Evolutionary conservation across 2,888 invertebrate species (phyloP), one percentile per base, ranked within the genome.

Genomic region (Cacoxenus indagator): DNA sequence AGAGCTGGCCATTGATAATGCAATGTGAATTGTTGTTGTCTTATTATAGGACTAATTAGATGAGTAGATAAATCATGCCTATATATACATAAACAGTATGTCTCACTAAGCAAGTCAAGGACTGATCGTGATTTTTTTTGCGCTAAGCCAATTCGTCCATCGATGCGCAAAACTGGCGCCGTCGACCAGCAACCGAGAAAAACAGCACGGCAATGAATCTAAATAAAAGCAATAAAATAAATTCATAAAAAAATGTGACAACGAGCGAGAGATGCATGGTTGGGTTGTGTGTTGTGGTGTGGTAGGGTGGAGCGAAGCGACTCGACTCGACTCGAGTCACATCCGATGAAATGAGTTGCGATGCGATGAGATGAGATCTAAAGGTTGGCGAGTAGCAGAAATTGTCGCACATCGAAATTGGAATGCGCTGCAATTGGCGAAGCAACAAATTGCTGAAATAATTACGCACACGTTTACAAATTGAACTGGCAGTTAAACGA

Each of bases 371-470:
- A 31, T 66, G 29, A 26, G 24, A 26, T 9, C 26, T n/a, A n/a
- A n/a, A n/a, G n/a, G 54, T 24, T 55, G 22, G 55, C 48, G 37
- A 2, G 17, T 48, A 17, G 48, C 8, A 48, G n/a, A 24, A 8
- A 19, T 14, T 43, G 31, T 43, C 59, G 24, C 24, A 9, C 19
- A 51, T 22, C 19, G 51, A 37, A 37, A 5, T n/a, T 71, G 79
- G 83, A 83, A 84, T 84, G 75, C 79, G 73, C 74, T 79, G 83
- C 85, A 84, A 85, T 85, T 85, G 85, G 84, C 84, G 75, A 75
- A 73, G 71, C 83, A 78, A 84, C 83, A 86, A 86, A 86, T 86
- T 85, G 85, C 79, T 86, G 78, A 80, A 86, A 86, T 86, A 86
- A 86, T 86, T 86, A 85, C 82, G 84, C 83, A 82, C 80, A 82